Evolutionary conservation across 2,797 vertebrate genomes (phyloP).

Genomic region (Smutsia gigantea): DNA sequence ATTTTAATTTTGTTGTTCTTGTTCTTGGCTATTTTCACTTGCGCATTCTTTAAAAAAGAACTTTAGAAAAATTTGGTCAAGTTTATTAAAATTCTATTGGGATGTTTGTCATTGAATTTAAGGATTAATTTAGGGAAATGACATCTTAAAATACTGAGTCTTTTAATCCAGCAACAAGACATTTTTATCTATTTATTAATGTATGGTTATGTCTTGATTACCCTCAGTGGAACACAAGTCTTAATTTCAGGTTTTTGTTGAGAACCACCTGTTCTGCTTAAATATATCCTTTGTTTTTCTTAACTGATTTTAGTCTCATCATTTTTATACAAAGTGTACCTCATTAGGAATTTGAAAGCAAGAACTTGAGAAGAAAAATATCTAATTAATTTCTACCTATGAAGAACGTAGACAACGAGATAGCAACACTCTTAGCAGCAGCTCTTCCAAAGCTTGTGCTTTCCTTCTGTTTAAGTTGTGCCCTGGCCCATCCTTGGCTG

Average conservation of each 20-base stretch:
- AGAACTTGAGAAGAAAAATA: slow-evolving; percentile 56
- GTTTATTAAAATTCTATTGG: slow-evolving; percentile 34
- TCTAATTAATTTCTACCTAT: slow-evolving; percentile 42
- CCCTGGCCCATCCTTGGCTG: not conserved
- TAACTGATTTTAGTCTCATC: slow-evolving; percentile 38
- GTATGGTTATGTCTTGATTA: slow-evolving; percentile 61
- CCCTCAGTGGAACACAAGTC: slow-evolving; percentile 48
- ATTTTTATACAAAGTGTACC: slow-evolving; percentile 1
- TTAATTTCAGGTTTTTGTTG: slow-evolving; percentile 69
- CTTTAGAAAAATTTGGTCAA: slow-evolving; percentile 40
- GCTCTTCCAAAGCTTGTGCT: not conserved
- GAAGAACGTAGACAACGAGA: not conserved
- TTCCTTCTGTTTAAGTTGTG: not conserved
- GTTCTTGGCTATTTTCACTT: slow-evolving; percentile 19
- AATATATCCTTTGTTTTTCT: slow-evolving; percentile 66
- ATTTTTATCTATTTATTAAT: slow-evolving; percentile 67
- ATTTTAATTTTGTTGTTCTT: slow-evolving; percentile 20
- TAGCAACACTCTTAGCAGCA: not conserved
- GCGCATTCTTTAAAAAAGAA: slow-evolving; percentile 31
- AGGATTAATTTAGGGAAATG: slow-evolving; percentile 42
- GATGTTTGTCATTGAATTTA: not conserved
- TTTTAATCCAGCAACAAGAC: slow-evolving; percentile 45
- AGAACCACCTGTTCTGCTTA: slow-evolving; percentile 61
- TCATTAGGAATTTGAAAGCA: slow-evolving; percentile 54
- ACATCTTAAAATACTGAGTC: slow-evolving; percentile 34